Base-by-base conservation (phyloP, 2,888 invertebrate genomes). In the Stenodema calcarata region DNA sequence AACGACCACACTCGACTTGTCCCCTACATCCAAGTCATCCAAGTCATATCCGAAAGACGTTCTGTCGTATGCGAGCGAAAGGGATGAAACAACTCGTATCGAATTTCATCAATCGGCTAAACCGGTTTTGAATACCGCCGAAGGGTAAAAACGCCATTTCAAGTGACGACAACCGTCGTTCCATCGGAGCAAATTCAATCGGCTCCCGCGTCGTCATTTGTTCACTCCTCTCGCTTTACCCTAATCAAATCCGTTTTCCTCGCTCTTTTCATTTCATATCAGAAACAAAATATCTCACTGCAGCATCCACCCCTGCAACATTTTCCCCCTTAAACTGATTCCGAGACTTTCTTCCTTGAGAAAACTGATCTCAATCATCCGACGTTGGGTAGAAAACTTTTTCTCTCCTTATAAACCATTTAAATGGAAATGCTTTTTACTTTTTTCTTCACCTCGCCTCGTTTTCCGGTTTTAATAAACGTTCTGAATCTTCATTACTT, bases 351-450 rank as follows among this genome's bases (percentile, higher is more conserved):
- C 12, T 47, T 16, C 47, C 47, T 4, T 35, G 62, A 23, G 23
- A 62, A 62, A 62, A 62, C 62, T 62, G 23, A 23, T 23, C 7
- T 4, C 62, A 62, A 18, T 9, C 27, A 27, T 62, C 23, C 62
- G 27, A 50, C n/a, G 35, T 35, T 50, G 0, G n/a, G 62, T 16
- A 41, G 62, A 62, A 69, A 82, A 82, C 41, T 82, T 82, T 80
- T 47, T 47, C 12, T 18, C 23, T 62, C 35, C 35, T 62, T 69
- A 69, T 69, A 82, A 82, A 82, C 82, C 82, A 82, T 82, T 82
- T 82, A 82, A 69, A 82, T 82, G 82, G 82, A 82, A 82, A 82
- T 82, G 82, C 82, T 82, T 82, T 62, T 69, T 44, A 42, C 44
- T 78, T 78, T 14, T 16, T 78, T 78, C 18, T 54, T 18, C 62